Percentiles rank a stretch among this genome's conserved stretches.
These are phyloP conservation scores for Acrobasis consociella DNA, from an alignment of 2,888 invertebrate species.

Conservation along the genomic window DNA sequence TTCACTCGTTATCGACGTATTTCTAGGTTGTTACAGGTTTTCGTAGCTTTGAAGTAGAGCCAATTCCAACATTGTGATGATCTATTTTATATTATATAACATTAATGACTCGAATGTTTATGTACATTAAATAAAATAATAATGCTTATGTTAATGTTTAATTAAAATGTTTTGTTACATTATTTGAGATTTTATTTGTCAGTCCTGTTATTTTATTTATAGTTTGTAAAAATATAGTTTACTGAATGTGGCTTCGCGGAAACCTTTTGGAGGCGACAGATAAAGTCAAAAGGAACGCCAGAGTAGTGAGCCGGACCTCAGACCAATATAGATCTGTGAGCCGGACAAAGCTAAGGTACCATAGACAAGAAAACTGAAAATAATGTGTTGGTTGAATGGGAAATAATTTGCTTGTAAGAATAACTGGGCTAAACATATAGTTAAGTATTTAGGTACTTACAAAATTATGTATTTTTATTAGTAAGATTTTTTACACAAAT, in stretches of 20 bases:
- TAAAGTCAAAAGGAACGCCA: too few species aligned
- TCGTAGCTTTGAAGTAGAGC: conserved; percentile 2
- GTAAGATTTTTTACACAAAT: conserved; percentile 2
- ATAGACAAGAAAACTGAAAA: too few species aligned
- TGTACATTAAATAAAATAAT: conserved; percentile 15
- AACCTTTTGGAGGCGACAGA: too few species aligned
- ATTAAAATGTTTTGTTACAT: conserved; percentile 31
- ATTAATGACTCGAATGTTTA: conserved; percentile 19
- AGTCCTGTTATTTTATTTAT: conserved; percentile 23
- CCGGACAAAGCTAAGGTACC: too few species aligned
- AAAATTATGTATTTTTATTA: conserved; percentile 6
- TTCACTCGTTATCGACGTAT: conserved; percentile 5
- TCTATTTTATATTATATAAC: conserved; percentile 5
- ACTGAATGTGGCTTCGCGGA: too few species aligned
- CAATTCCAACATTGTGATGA: conserved; percentile 31
- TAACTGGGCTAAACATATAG: not conserved
- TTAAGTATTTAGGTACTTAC: conserved; percentile 3
- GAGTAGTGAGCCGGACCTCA: too few species aligned
- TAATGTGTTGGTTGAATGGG: too few species aligned
- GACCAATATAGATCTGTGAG: too few species aligned
- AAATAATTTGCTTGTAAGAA: conserved; percentile 41
- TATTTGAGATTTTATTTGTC: conserved; percentile 33
- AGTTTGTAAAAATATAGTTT: too few species aligned
- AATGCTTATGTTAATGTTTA: conserved; percentile 27
- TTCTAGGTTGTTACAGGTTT: conserved; percentile 10